Evolutionary conservation across 1,140 invertebrate species (phyloP), one percentile per base, ranked within the genome.

Genomic region (Amyelois transitella): DNA sequence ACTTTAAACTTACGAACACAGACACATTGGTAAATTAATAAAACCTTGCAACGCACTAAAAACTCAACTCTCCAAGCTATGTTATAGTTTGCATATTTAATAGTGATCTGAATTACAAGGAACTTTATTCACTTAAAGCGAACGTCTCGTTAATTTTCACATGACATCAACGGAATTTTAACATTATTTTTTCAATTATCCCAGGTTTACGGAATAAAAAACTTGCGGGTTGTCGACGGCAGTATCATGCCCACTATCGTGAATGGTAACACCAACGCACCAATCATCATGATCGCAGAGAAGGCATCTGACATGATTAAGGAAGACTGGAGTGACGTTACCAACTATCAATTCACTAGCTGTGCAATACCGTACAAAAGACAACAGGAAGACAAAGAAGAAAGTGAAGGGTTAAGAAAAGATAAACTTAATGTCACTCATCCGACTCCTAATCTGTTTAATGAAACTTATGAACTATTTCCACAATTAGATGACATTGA

Each of bases 211-310:
- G 94, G 94, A 0, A 75, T 95, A 0, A 89, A 89, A 14, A 93
- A 93, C 0, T 75, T 97, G 12, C 83, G 96, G 55, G 94, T 95
- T 0, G 92, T 95, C 18, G 95, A 96, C 67, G 94, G 93, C 0
- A 94, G 93, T 7, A 92, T 96, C 17, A 95, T 96, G 93, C 94
- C 95, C 0, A 91, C 90, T 0, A 94, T 96, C 6, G 93, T 94
- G 0, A 95, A 91, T 70, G 96, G 95, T 0, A 96, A 96, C 65
- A 96, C 96, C 1, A 96, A 96, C 64, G 94, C 95, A 0, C 94
- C 95, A 0, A 92, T 94, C 1, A 94, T 98, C 7, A 98, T 98
- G 96, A 96, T 98, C 19, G 97, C 90, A 0, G 97, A 98, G 70
- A 97, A 97, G 76, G 96, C 94, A 0, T 90, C 96, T 0, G 96